phyloP scores from a whole-genome alignment of 2,797 vertebrate species.

The Zalophus californianus region DNA sequence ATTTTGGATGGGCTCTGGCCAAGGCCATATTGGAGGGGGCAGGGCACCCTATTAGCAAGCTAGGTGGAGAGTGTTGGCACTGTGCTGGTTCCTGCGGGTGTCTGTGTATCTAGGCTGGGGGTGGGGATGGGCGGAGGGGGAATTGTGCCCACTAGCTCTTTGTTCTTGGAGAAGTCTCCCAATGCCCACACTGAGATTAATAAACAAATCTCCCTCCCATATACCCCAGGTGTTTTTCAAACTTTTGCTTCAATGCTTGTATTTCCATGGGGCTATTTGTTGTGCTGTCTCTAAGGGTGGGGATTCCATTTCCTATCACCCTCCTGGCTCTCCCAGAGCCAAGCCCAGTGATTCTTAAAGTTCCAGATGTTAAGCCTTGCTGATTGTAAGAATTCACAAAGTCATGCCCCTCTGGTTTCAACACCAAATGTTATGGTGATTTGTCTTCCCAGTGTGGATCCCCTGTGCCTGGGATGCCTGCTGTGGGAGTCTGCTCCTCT shows the following conservation, averaged over 20 bases:
- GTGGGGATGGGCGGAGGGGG: neutral
- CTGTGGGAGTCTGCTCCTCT: neutral
- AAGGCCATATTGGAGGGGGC: neutral
- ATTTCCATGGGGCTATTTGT: neutral
- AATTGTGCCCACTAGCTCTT: neutral
- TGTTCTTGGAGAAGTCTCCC: neutral
- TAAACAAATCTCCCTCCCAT: neutral
- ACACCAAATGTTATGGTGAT: neutral
- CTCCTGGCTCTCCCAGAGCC: neutral
- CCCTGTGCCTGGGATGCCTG: neutral
- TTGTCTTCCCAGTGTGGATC: neutral
- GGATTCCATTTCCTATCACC: neutral
- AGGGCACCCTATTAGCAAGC: neutral
- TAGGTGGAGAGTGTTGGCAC: neutral
- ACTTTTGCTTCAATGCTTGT: neutral
- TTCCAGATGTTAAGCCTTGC: neutral
- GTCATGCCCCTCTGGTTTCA: neutral
- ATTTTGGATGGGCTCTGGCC: neutral
- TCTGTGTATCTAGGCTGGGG: neutral
- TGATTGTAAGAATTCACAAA: neutral
- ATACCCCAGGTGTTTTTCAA: neutral
- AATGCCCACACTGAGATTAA: neutral
- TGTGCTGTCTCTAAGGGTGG: neutral
- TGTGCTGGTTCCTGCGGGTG: neutral
- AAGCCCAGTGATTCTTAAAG: neutral